Conservation (phyloP, 2,797 vertebrate genomes). For the Psittacula derbiana region DNA sequence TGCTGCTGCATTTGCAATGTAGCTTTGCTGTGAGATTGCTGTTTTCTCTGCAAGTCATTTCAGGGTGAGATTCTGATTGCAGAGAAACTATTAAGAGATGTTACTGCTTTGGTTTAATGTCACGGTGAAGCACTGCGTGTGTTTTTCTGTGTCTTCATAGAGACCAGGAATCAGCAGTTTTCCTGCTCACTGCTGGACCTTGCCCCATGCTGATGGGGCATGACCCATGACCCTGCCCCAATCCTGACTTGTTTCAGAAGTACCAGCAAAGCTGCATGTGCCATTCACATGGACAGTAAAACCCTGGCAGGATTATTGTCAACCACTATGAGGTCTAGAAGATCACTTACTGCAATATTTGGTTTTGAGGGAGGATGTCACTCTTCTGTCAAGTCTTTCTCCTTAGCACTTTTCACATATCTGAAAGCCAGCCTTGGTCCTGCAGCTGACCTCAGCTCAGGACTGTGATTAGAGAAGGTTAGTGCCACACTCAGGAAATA, state of each 20-base stretch:
- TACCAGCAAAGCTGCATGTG: not conserved
- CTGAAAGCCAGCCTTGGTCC: not conserved
- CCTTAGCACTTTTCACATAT: not conserved
- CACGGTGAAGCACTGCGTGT: accelerated
- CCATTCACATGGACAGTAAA: not conserved
- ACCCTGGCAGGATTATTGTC: not conserved
- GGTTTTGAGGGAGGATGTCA: not conserved
- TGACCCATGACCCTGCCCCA: no score
- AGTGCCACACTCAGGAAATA: not conserved
- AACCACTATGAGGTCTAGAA: not conserved
- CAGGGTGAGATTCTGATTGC: not conserved
- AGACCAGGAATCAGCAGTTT: not conserved
- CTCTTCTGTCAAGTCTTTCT: not conserved
- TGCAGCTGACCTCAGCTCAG: not conserved
- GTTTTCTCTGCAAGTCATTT: not conserved
- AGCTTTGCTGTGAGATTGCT: not conserved
- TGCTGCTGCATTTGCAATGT: not conserved
- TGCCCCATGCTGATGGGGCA: not conserved
- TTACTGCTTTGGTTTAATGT: not conserved
- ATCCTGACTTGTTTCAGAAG: not conserved
- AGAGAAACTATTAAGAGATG: not conserved
- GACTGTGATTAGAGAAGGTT: not conserved
- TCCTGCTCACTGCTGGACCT: not conserved
- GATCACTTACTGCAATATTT: not conserved
- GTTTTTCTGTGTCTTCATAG: not conserved